Conservation (phyloP, 2,888 invertebrate genomes). For the Coleophora deauratella region DNA sequence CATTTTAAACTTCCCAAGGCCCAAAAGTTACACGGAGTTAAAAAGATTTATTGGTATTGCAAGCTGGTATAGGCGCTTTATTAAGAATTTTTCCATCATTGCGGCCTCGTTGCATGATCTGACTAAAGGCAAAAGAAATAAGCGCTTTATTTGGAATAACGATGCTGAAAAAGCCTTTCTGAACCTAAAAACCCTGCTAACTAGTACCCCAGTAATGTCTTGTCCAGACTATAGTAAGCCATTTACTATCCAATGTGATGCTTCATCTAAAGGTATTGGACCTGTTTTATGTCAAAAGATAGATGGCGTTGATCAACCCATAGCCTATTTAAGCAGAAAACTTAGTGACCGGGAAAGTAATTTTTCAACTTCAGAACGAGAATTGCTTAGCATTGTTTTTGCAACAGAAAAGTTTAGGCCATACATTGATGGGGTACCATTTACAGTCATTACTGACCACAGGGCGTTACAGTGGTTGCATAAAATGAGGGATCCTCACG, state of each 20-base stretch:
- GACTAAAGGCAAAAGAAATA: constrained; percentile 3
- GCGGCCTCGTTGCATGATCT: constrained; percentile 9
- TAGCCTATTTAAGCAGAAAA: constrained; percentile 11
- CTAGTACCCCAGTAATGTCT: constrained; percentile 9
- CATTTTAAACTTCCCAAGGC: constrained; percentile 15
- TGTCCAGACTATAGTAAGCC: constrained; percentile 11
- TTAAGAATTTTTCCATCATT: constrained; percentile 12
- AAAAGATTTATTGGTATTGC: constrained; percentile 16
- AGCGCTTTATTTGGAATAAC: constrained; percentile 6
- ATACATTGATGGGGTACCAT: constrained; percentile 9
- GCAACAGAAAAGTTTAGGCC: constrained; percentile 13
- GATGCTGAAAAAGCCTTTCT: constrained; percentile 11
- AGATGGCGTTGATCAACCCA: constrained; percentile 9
- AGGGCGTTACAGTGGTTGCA: constrained; percentile 11
- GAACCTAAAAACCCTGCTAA: constrained; percentile 8
- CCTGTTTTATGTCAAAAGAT: constrained; percentile 8
- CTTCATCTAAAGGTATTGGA: constrained; percentile 11
- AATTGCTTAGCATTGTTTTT: constrained; percentile 11
- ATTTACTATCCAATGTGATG: constrained; percentile 11
- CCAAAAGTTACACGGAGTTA: constrained; percentile 13
- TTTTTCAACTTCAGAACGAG: constrained; percentile 14
- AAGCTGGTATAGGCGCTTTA: constrained; percentile 11
- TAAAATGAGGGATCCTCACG: constrained; percentile 13
- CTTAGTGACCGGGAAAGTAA: constrained; percentile 6
- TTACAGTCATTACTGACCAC: constrained; percentile 10